Base-by-base conservation (phyloP, 2,113 vertebrate genomes). In the Tringa solitaria region DNA sequence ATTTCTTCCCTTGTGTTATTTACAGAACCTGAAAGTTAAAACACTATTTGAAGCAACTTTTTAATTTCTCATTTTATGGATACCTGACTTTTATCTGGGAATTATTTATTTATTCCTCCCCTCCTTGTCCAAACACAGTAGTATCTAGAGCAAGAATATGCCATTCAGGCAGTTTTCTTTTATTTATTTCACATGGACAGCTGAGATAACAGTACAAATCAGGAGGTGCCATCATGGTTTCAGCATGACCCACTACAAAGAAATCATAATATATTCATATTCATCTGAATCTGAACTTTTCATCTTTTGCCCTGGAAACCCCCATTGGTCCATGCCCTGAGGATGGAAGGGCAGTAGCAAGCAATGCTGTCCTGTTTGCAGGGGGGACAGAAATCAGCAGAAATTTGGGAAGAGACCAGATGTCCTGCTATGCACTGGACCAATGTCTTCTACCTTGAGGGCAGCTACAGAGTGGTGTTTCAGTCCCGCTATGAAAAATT, bases 21-120 rank as follows among this genome's bases (percentile, higher is more conserved):
- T 93, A 89, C 80, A 84, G 73, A 93, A 89, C 48, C 37, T 84
- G 77, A 96, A 93, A 85, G 83, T 92, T 84, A 93, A 92, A 95
- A 82, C 28, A 60, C 17, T 54, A 8, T 41, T 84, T 65, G 72
- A 61, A 87, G 63, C 20, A 94, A 68, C 61, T 84, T 65, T 67
- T 80, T 85, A 23, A 79, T 89, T 87, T 96, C 72, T 85, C 20
- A 27, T 95, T 87, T 93, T 93, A 83, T 61, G 65, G 84, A n/a
- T 85, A 50, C 17, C 50, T 82, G 77, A 76, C 18, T 95, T 81
- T 21, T 69, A 50, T 41, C 17, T 68, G 20, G 30, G n/a, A 77
- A 45, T 70, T 70, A 30, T 13, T 45, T 33, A 14, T 64, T 28
- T 60, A 24, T 45, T 37, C 30, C 43, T 12, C 70, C 15, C 9